A percentile compares a stretch with the other conserved stretches of the same genome.
These are phyloP conservation scores for Potamilus streckersoni DNA, from an alignment of 1,140 invertebrate genomes.

Conservation along the genomic window DNA sequence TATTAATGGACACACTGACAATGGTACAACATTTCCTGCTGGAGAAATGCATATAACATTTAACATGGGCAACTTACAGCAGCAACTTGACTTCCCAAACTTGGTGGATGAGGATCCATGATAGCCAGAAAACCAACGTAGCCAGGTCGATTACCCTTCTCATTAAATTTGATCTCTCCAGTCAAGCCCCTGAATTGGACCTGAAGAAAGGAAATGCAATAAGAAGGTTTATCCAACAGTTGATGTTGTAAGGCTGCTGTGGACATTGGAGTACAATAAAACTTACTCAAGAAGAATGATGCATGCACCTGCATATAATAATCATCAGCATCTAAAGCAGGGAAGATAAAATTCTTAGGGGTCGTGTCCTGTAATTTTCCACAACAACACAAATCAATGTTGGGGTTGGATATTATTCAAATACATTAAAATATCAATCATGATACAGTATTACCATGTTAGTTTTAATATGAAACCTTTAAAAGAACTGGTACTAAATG, in stretches of 20 bases:
- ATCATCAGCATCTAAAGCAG: not conserved
- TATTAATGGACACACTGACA: not conserved
- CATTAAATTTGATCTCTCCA: slow-evolving; percentile 22
- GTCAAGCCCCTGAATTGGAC: slow-evolving; percentile 28
- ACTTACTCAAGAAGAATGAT: not conserved
- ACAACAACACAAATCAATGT: slow-evolving; percentile 1
- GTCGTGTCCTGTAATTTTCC: no score
- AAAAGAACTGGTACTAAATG: no score
- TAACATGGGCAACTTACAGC: not conserved
- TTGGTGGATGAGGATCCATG: slow-evolving; percentile 30
- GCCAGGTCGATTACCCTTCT: slow-evolving; percentile 30
- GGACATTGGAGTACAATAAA: not conserved
- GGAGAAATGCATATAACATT: not conserved
- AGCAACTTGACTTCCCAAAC: not conserved
- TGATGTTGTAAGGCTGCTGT: not conserved
- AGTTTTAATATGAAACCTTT: not conserved
- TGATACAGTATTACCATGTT: not conserved
- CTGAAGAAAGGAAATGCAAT: slow-evolving; percentile 10
- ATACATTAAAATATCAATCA: not conserved
- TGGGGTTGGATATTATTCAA: not conserved
- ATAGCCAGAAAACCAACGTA: slow-evolving; percentile 27
- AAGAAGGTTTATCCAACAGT: not conserved
- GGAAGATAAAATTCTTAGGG: not conserved
- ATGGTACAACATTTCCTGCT: not conserved
- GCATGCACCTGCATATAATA: not conserved